These are phyloP conservation scores for Zygothrica quintamaculata DNA, from an alignment of 2,888 invertebrate species.

Conservation along the genomic window DNA sequence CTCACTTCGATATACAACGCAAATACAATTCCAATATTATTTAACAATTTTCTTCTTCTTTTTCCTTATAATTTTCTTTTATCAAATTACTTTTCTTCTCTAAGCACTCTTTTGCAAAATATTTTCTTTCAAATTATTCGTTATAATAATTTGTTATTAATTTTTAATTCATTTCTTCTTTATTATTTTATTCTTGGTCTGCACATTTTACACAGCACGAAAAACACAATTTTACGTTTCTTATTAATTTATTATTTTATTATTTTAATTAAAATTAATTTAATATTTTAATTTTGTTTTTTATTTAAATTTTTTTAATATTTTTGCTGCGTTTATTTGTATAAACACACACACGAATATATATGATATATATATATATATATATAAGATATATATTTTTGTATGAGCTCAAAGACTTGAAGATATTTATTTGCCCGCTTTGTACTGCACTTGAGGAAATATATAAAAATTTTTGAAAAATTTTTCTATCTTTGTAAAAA, in stretches of 20 bases:
- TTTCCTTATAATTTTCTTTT: slow-evolving; percentile 6
- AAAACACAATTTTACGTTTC: slow-evolving; percentile 43
- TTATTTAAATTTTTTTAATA: too few relatives aligned
- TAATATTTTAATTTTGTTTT: slow-evolving; percentile 4
- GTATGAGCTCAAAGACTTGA: slow-evolving; percentile 33
- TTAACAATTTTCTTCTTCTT: slow-evolving; percentile 9
- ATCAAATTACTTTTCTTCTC: slow-evolving; percentile 24
- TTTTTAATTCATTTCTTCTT: slow-evolving; percentile 41
- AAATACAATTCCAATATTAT: slow-evolving; percentile 3
- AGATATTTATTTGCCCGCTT: slow-evolving; percentile 44
- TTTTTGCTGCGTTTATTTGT: slow-evolving; percentile 19
- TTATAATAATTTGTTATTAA: slow-evolving; percentile 18
- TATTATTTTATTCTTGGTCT: slow-evolving; percentile 47
- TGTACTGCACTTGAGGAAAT: slow-evolving; percentile 47
- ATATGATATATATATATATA: too few relatives aligned
- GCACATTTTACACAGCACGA: slow-evolving; percentile 50
- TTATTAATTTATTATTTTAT: slow-evolving; percentile 16
- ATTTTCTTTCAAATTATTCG: slow-evolving; percentile 26
- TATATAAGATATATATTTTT: slow-evolving; percentile 17
- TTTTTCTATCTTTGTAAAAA: slow-evolving; percentile 68
- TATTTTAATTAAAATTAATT: slow-evolving; percentile 1
- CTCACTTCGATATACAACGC: slow-evolving; percentile 36
- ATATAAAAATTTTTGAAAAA: slow-evolving; percentile 48
- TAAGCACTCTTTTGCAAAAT: slow-evolving; percentile 32
- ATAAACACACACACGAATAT: slow-evolving; percentile 34